A percentile compares a stretch with the other conserved stretches of the same genome.
These are phyloP conservation scores for Hypotaenidia philippensis DNA, from an alignment of 2,797 vertebrate species.

Conservation along the genomic window DNA sequence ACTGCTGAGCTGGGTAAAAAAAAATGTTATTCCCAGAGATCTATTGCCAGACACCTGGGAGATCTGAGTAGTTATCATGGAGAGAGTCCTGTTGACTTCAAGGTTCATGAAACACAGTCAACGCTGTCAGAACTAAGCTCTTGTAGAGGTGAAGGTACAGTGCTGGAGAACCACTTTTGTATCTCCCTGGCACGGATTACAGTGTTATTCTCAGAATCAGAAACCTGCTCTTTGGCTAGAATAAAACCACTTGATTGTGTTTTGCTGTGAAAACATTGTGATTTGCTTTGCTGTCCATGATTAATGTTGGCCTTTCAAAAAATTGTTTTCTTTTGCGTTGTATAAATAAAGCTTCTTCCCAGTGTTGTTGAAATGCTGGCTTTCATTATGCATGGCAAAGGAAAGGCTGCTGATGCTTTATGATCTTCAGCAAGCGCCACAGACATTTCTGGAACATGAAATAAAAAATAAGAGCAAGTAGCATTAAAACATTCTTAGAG, in stretches of 20 bases:
- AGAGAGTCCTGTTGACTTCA: neutral
- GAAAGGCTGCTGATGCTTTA: constrained; percentile 66
- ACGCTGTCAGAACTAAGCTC: neutral
- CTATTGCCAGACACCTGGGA: neutral
- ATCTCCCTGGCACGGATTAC: neutral
- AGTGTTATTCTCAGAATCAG: constrained; percentile 38
- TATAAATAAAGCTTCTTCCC: constrained; percentile 75
- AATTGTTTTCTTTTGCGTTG: constrained; percentile 73
- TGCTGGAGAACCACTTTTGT: neutral
- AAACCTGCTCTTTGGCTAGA: constrained; percentile 41
- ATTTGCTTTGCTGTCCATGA: constrained; percentile 69
- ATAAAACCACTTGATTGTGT: constrained; percentile 56
- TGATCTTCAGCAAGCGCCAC: constrained; percentile 69
- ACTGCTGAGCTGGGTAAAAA: neutral
- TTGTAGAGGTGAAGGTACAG: neutral
- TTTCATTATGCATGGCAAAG: constrained; percentile 76
- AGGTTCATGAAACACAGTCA: neutral
- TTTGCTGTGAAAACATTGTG: constrained; percentile 62
- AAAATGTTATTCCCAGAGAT: neutral
- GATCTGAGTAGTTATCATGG: neutral
- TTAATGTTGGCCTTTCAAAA: constrained; percentile 75
- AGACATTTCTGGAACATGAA: constrained; percentile 65
- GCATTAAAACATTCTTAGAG: constrained; percentile 52
- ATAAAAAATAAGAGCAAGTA: constrained; percentile 69
- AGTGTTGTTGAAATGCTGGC: constrained; percentile 59